These are phyloP conservation scores for Rhyacophila brunnea DNA, from an alignment of 1,140 invertebrate species.

Conservation along the genomic window DNA sequence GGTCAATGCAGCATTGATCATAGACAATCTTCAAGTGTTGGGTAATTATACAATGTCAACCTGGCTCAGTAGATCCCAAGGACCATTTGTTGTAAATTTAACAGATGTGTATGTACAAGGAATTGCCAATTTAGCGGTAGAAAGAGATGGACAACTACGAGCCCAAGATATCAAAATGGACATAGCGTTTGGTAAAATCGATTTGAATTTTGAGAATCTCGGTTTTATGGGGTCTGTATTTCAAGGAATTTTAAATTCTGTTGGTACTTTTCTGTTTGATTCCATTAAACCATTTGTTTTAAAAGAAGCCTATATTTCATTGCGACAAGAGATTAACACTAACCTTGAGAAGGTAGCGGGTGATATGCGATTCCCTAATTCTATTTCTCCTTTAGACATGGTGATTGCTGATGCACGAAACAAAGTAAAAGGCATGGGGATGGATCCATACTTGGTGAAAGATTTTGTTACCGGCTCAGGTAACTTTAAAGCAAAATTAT, in stretches of 20 bases:
- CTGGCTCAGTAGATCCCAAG: constrained; percentile 67
- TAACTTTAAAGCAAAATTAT: constrained; percentile 64
- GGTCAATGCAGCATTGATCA: constrained; percentile 65
- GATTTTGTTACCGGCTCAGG: constrained; percentile 71
- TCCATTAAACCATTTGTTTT: constrained; percentile 82
- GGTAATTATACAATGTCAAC: constrained; percentile 76
- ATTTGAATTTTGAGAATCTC: constrained; percentile 78
- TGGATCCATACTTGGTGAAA: constrained; percentile 70
- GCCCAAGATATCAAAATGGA: constrained; percentile 78
- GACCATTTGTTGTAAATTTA: constrained; percentile 74
- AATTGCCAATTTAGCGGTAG: constrained; percentile 66
- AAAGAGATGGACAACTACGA: constrained; percentile 69
- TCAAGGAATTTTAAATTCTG: constrained; percentile 75
- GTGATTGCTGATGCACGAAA: constrained; percentile 70
- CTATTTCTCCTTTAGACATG: constrained; percentile 81
- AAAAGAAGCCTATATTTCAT: constrained; percentile 69
- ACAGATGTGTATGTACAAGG: constrained; percentile 66
- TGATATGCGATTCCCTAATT: constrained; percentile 76
- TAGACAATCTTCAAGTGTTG: constrained; percentile 66
- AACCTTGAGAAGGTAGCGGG: constrained; percentile 66
- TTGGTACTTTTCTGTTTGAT: constrained; percentile 79
- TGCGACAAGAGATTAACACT: constrained; percentile 63
- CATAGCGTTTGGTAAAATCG: constrained; percentile 72
- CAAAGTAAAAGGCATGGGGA: constrained; percentile 65
- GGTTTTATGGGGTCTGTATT: constrained; percentile 73